Evolutionary conservation across 2,888 invertebrate species (phyloP).

Genomic region (Polyommatus icarus): DNA sequence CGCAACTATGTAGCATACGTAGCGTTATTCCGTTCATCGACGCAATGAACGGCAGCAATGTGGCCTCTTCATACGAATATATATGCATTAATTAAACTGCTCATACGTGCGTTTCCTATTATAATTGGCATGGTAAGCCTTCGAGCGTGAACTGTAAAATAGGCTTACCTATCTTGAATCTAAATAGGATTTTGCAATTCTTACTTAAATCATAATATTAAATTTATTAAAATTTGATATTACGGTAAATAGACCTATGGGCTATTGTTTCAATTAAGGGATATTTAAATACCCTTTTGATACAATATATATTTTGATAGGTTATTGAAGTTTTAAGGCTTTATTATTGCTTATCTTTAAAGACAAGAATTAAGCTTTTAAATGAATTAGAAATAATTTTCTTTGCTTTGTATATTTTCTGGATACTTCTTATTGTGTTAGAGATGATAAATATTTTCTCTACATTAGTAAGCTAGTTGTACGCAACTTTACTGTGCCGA

Average conservation of each 20-base stretch:
- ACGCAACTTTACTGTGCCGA: too few relatives aligned
- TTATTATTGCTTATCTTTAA: neutral
- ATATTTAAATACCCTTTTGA: neutral
- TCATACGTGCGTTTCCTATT: constrained; percentile 19
- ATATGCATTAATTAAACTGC: constrained; percentile 21
- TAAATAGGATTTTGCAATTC: neutral
- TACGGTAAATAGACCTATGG: neutral
- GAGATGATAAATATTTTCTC: too few relatives aligned
- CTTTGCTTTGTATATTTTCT: too few relatives aligned
- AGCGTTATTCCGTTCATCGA: neutral
- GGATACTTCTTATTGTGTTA: too few relatives aligned
- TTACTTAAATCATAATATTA: neutral
- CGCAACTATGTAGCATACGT: neutral
- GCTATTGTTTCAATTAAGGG: neutral
- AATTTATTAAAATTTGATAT: neutral
- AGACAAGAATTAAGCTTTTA: too few relatives aligned
- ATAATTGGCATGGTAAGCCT: constrained; percentile 11
- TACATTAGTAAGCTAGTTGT: too few relatives aligned
- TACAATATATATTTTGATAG: neutral
- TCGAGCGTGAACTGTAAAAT: neutral
- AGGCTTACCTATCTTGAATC: constrained; percentile 8
- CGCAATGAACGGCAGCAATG: neutral
- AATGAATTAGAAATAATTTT: too few relatives aligned
- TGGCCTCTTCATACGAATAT: neutral
- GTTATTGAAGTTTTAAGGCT: neutral